These are phyloP conservation scores for Acleris cristana DNA, from an alignment of 2,888 invertebrate genomes.

Conservation along the genomic window DNA sequence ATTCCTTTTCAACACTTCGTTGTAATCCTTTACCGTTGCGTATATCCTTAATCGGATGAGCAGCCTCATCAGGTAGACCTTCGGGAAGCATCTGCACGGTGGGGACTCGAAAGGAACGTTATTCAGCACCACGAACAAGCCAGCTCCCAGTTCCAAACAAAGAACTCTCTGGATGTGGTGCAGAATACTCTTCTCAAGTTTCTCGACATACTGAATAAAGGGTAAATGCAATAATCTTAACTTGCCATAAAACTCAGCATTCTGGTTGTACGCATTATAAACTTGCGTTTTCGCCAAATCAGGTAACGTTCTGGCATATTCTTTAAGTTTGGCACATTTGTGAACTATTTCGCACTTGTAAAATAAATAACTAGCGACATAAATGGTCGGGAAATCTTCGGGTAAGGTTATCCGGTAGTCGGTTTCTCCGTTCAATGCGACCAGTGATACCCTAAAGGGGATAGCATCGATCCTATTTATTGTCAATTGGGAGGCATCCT, in stretches of 20 bases:
- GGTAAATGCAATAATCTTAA: constrained; percentile 15
- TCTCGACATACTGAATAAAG: constrained; percentile 16
- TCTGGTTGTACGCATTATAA: constrained; percentile 9
- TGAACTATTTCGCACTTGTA: constrained; percentile 18
- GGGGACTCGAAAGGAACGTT: constrained; percentile 1
- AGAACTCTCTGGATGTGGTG: constrained; percentile 3
- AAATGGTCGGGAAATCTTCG: constrained; percentile 15
- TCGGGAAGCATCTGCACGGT: constrained; percentile 21
- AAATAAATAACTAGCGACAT: constrained; percentile 25
- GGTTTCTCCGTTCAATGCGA: constrained; percentile 10
- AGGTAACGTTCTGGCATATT: constrained; percentile 6
- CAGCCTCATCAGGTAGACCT: constrained; percentile 9
- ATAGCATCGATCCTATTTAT: background rate
- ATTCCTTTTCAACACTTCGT: background rate
- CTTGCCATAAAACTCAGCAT: constrained; percentile 15
- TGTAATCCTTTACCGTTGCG: constrained; percentile 8
- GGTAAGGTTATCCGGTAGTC: constrained; percentile 20
- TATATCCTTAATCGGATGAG: constrained; percentile 23
- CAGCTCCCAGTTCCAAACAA: constrained; percentile 8
- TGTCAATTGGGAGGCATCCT: constrained; percentile 1
- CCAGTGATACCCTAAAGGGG: background rate
- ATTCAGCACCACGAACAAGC: constrained; percentile 6
- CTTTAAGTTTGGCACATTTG: constrained; percentile 5
- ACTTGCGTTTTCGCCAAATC: constrained; percentile 14
- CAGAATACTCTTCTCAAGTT: constrained; percentile 12